phyloP scores from a whole-genome alignment of 1,140 invertebrate genomes.

The Temnothorax curvispinosus region DNA sequence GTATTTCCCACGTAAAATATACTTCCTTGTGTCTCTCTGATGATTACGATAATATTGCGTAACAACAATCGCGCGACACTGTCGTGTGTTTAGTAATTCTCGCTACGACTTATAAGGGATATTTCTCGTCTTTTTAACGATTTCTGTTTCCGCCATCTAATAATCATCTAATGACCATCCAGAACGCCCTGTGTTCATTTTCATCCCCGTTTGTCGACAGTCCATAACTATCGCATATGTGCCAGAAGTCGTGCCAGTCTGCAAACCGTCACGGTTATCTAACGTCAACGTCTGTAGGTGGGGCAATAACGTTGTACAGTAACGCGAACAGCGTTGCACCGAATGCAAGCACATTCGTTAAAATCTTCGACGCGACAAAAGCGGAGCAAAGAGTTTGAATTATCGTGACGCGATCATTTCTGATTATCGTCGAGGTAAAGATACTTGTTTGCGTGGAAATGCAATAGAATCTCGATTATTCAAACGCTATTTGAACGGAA shows the following conservation, averaged over 20 bases:
- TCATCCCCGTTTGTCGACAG: conserved; percentile 8
- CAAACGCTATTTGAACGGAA: background rate
- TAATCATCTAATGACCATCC: background rate
- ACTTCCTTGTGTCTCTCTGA: background rate
- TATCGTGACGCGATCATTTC: background rate
- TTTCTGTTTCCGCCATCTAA: background rate
- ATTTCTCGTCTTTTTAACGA: background rate
- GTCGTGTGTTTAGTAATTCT: background rate
- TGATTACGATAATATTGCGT: background rate
- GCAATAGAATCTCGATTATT: background rate
- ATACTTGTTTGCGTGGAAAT: background rate
- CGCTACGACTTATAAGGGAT: background rate
- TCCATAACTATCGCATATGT: conserved; percentile 25
- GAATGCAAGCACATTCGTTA: background rate
- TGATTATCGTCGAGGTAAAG: background rate
- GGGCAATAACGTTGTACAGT: conserved; percentile 38
- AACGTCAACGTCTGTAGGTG: conserved; percentile 45
- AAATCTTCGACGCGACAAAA: conserved; percentile 5
- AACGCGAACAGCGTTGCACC: background rate
- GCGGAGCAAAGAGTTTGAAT: background rate
- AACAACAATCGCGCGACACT: background rate
- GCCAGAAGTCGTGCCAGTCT: conserved; percentile 38
- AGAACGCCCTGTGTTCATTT: background rate
- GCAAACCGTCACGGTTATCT: conserved; percentile 56
- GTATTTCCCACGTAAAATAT: background rate